Evolutionary conservation across 2,797 vertebrate species (phyloP).

Genomic region (Sebastes steindachneri): DNA sequence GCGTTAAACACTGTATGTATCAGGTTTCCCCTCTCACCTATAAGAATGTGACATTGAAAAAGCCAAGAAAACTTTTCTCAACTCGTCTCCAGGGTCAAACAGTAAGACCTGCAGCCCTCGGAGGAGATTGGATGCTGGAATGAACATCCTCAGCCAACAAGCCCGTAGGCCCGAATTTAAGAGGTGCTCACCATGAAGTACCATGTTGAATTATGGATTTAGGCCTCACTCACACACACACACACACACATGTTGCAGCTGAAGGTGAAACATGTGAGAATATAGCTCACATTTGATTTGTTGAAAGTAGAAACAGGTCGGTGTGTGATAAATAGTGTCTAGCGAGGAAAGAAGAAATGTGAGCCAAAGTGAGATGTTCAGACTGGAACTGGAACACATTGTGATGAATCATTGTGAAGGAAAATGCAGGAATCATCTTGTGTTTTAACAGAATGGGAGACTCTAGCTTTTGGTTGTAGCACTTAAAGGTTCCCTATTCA

Average conservation of each 20-base stretch:
- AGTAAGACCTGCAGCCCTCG: not conserved
- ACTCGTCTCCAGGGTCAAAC: not conserved
- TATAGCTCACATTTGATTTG: not conserved
- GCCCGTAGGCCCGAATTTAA: conserved; percentile 9
- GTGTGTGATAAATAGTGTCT: conserved; percentile 4
- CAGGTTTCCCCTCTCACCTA: not conserved
- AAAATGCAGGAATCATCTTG: conserved; percentile 2
- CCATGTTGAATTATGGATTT: conserved; percentile 25
- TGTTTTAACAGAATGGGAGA: not conserved
- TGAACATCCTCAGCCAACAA: conserved; percentile 22
- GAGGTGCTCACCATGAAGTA: conserved; percentile 3
- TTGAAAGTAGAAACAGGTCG: not conserved
- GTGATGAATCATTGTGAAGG: not conserved
- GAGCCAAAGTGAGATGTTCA: not conserved
- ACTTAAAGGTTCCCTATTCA: not conserved
- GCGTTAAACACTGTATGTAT: not conserved
- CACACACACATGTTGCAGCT: not conserved
- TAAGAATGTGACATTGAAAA: not conserved
- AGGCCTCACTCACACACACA: not conserved
- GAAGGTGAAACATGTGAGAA: conserved; percentile 26
- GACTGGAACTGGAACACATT: not conserved
- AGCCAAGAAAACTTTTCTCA: not conserved
- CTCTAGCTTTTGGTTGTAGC: not conserved
- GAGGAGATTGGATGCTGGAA: conserved; percentile 9
- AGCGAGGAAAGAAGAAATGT: not conserved